Base-by-base conservation (phyloP, 2,888 invertebrate species). In the Ophion obscuratus region DNA sequence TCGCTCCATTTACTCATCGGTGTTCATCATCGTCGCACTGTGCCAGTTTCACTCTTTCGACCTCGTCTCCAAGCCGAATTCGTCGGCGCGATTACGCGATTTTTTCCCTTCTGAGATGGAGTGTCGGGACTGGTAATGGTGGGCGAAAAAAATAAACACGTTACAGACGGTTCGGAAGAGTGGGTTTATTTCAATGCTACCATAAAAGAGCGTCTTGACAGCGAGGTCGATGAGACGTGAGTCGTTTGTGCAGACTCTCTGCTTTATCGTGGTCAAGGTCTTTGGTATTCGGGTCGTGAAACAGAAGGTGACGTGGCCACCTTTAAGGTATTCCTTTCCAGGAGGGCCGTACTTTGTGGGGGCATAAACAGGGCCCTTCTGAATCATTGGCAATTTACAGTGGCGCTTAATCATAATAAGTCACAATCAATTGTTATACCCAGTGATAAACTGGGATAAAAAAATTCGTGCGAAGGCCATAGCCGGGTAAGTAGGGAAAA, bases 181-280 rank as follows among this genome's bases (percentile, higher is more conserved):
- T 79, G 59, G 76, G 62, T 86, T 77, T 40, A 83, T 86, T 86
- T 83, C 68, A 75, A 80, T 77, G 77, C 80, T 71, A 36, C 87
- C 87, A 81, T 87, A 83, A 78, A 85, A 53, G 83, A 81, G 24
- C 24, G 36, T 68, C 78, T 68, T 57, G 66, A 74, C 59, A 73
- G 67, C 59, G 27, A 20, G 24, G 57, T 71, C 64, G 76, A 66
- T 31, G 73, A 36, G 79, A 74, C 71, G 70, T 78, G 78, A 81
- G 78, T 75, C 80, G 31, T 24, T 53, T 62, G 73, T 67, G 62
- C 31, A 59, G 77, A 57, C 57, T 68, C 70, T 62, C 31, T n/a
- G 67, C 14, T 27, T 40, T 73, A 92, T 91, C 88, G 90, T 92
- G 92, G 91, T 92, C 93, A 93, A 92, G 93, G 93, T 89, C 87